Evolutionary conservation across 1,140 invertebrate genomes (phyloP).

Genomic region (Apis cerana): DNA sequence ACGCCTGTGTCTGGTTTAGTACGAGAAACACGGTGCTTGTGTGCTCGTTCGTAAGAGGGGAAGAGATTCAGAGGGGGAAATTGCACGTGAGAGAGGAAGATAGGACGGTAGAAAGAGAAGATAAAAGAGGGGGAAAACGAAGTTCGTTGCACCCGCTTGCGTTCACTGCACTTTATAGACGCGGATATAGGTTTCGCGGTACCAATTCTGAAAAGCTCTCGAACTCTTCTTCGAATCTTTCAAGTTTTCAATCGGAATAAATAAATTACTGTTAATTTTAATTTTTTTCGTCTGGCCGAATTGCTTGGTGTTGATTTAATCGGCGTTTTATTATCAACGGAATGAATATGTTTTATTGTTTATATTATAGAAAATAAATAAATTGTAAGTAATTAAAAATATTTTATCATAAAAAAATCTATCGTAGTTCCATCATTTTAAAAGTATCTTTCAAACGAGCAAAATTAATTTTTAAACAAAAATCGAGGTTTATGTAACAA

Average conservation of each 20-base stretch:
- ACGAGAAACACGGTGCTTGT: constrained; percentile 43
- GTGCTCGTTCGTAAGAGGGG: constrained; percentile 44
- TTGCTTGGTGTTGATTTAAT: neutral
- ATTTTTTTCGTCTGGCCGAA: neutral
- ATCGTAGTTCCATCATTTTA: too few relatives aligned
- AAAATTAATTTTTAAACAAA: neutral
- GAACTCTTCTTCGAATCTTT: constrained; percentile 24
- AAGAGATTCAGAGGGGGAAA: constrained; percentile 35
- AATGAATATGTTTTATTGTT: neutral
- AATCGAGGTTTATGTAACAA: neutral
- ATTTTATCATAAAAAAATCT: too few relatives aligned
- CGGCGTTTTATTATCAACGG: neutral
- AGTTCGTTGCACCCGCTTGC: constrained; percentile 78
- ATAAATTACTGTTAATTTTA: neutral
- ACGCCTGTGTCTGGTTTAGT: constrained; percentile 54
- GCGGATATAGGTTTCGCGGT: constrained; percentile 70
- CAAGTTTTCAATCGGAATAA: constrained; percentile 13
- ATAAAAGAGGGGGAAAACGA: constrained; percentile 38
- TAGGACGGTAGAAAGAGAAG: constrained; percentile 43
- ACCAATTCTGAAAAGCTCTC: constrained; percentile 65
- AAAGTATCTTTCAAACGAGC: neutral
- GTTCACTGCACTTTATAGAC: constrained; percentile 76
- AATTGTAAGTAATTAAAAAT: neutral
- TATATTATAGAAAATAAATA: neutral
- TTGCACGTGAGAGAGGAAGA: constrained; percentile 42